phyloP scores from a whole-genome alignment of 1,140 invertebrate genomes.

The Drosophila virilis region DNA sequence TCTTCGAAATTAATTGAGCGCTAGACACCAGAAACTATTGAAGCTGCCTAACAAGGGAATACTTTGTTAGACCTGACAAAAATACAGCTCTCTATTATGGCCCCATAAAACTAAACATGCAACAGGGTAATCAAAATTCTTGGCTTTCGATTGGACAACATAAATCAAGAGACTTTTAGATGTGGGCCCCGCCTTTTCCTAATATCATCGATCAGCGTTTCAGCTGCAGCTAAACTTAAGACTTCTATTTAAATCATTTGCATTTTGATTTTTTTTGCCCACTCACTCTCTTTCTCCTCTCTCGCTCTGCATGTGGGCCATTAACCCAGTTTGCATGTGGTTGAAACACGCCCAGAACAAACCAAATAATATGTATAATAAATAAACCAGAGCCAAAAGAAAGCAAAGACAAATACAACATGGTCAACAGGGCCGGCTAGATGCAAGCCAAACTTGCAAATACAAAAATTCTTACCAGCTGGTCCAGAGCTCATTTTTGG shows the following conservation, averaged over 20 bases:
- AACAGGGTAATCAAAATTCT: conserved; percentile 1
- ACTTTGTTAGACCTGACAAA: neutral
- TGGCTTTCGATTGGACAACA: conserved; percentile 19
- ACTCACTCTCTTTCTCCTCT: too few species aligned
- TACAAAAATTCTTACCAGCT: conserved; percentile 30
- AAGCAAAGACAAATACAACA: conserved; percentile 66
- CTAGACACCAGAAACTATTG: conserved; percentile 7
- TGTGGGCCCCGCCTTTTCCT: neutral
- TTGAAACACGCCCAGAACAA: conserved; percentile 59
- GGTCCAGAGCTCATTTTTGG: conserved; percentile 13
- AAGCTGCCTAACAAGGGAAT: conserved; percentile 11
- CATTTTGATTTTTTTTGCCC: conserved; percentile 37
- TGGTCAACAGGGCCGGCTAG: neutral
- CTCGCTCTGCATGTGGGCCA: conserved; percentile 44
- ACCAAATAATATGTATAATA: conserved; percentile 50
- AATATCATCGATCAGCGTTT: conserved; percentile 13
- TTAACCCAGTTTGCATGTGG: conserved; percentile 76
- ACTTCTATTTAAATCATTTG: conserved; percentile 39
- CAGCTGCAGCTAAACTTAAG: conserved; percentile 34
- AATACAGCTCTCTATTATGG: neutral
- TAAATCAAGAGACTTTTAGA: conserved; percentile 24
- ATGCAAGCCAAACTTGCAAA: conserved; percentile 67
- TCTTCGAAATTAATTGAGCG: neutral
- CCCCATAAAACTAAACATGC: neutral
- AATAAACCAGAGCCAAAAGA: conserved; percentile 61